Base-by-base conservation (phyloP, 1,140 invertebrate species). In the Rhagoletis pomonella region DNA sequence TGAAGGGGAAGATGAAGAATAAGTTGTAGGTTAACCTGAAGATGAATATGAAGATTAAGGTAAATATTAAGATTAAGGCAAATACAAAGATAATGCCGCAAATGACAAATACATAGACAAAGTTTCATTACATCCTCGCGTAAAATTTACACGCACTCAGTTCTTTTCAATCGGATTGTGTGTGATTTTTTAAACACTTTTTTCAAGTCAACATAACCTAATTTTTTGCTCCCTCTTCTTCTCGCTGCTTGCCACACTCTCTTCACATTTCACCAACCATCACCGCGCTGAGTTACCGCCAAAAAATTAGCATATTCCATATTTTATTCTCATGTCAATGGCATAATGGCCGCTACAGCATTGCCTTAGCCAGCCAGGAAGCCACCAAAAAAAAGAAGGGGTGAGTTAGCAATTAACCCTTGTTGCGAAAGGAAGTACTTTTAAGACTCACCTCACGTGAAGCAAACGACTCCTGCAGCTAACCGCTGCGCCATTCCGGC, bases 281-380 rank as follows among this genome's bases (percentile, higher is more conserved):
- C 42, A 42, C 42, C 17, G 42, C 42, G 9, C 29, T 29, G 17
- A 47, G 67, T 73, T 47, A 73, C 67, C 67, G 67, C 44, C 67
- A 73, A 73, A 73, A 62, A 73, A 73, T 73, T 73, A 73, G 67
- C 67, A 73, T 73, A 73, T 44, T 73, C 67, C 67, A 73, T 73
- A 73, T 73, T 73, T 73, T 47, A 6, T 65, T 29, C 14, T 42
- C 39, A 73, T 73, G 67, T 73, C 67, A 73, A 73, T 73, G 67
- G 67, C 67, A 73, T 73, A 73, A 73, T 73, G 67, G 67, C 67
- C 67, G 67, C 67, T 44, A 10, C 17, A 55, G 14, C 42, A 55
- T 55, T 29, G 10, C 6, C n/a, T 14, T 29, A 55, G 50, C 42
- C 14, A 4, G 6, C 29, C 19, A 67, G 29, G 29, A 67, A 67